phyloP scores from a whole-genome alignment of 2,888 invertebrate species.

The Zonitis immaculata region DNA sequence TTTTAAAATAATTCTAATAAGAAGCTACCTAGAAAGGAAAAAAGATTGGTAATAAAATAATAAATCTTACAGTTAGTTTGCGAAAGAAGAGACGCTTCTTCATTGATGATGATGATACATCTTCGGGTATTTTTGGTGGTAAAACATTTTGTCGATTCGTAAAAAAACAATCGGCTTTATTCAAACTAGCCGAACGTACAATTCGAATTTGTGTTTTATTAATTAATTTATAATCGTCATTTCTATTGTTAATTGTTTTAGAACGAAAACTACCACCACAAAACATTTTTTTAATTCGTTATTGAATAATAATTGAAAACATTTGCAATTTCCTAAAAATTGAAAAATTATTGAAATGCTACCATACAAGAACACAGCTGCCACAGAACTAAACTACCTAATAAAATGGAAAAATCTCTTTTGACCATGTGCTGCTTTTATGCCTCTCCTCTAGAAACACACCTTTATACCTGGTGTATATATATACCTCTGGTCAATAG shows the following conservation, averaged over 20 bases:
- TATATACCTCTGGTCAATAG: conserved; percentile 6
- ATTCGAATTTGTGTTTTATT: conserved; percentile 35
- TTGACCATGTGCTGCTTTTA: conserved; percentile 34
- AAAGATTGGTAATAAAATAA: no score
- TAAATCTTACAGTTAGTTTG: conserved; percentile 1
- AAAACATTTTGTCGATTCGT: conserved; percentile 24
- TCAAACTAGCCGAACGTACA: conserved; percentile 35
- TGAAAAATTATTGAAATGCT: not conserved
- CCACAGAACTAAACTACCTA: conserved; percentile 21
- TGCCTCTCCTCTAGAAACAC: conserved; percentile 27
- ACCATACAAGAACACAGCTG: conserved; percentile 24
- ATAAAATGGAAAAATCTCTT: conserved; percentile 30
- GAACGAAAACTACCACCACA: conserved; percentile 45
- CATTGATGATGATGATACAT: conserved; percentile 7
- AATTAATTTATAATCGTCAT: conserved; percentile 41
- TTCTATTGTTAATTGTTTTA: conserved; percentile 39
- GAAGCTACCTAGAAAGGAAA: no score
- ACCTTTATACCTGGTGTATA: conserved; percentile 31
- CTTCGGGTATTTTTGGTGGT: conserved; percentile 36
- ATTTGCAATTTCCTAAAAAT: no score
- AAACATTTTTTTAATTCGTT: conserved; percentile 34
- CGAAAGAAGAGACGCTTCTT: not conserved
- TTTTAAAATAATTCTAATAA: no score
- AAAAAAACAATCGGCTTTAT: conserved; percentile 19
- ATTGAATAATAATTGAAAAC: conserved; percentile 4